Conservation (phyloP, 1,140 invertebrate genomes). For the Lasioglossum baleicum region DNA sequence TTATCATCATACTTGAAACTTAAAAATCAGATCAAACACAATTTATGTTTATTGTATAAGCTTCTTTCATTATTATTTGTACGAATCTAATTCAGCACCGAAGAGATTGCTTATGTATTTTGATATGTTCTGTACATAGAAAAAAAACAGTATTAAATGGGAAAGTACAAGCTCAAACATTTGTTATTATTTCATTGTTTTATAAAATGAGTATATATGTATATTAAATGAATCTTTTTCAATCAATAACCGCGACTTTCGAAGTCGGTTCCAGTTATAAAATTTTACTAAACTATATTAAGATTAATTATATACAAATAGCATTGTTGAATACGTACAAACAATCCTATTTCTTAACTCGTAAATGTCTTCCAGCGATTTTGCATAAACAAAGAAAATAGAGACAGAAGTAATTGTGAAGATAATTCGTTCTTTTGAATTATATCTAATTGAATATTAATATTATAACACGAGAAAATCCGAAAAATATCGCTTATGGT, state of each 20-base stretch:
- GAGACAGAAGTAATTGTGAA: neutral
- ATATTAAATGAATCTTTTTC: neutral
- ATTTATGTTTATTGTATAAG: too few species aligned
- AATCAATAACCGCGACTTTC: too few species aligned
- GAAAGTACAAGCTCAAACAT: neutral
- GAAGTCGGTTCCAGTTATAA: neutral
- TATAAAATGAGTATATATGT: too few species aligned
- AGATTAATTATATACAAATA: neutral
- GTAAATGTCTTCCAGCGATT: neutral
- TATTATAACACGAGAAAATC: conserved; percentile 1
- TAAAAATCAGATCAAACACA: too few species aligned
- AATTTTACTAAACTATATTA: neutral
- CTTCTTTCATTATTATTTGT: neutral
- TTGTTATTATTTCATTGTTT: neutral
- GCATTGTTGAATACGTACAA: neutral
- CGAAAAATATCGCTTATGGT: neutral
- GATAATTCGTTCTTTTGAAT: neutral
- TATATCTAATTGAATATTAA: neutral
- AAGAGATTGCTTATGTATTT: neutral
- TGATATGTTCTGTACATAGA: neutral
- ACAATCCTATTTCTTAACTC: neutral
- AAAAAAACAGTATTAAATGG: conserved; percentile 2
- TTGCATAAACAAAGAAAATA: neutral
- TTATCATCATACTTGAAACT: too few species aligned
- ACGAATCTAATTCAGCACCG: neutral